Evolutionary conservation across 2,797 vertebrate genomes (phyloP).

Genomic region (Ctenochaetus hawaiiensis): DNA sequence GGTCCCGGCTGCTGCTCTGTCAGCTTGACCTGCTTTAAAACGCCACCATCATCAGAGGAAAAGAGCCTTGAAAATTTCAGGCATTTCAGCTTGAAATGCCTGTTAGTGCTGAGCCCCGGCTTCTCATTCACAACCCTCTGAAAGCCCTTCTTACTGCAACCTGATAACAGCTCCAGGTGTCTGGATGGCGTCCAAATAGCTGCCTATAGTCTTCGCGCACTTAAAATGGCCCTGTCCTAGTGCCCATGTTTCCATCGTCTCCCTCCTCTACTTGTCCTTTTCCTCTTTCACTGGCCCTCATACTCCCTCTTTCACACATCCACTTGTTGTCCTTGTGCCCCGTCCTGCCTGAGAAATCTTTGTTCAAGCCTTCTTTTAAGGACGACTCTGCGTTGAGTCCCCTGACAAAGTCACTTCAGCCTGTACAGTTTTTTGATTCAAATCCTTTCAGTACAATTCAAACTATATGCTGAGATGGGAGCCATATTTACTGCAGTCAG

Average conservation of each 20-base stretch:
- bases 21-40: slow-evolving; percentile 81
- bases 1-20: slow-evolving; percentile 63
- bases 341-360: slow-evolving; percentile 32
- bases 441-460: slow-evolving; percentile 61
- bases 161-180: slow-evolving; percentile 79
- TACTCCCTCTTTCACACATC: slow-evolving; percentile 34
- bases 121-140: slow-evolving; percentile 73
- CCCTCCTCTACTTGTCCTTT: background rate
- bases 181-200: slow-evolving; percentile 74
- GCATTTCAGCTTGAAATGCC: slow-evolving; percentile 53
- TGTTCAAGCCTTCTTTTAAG: slow-evolving; percentile 53
- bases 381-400: slow-evolving; percentile 50
- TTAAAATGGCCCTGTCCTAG: slow-evolving; percentile 47
- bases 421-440: slow-evolving; percentile 54
- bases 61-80: slow-evolving; percentile 50
- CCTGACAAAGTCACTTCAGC: slow-evolving; percentile 57
- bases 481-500: slow-evolving; percentile 77
- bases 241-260: slow-evolving; percentile 23
- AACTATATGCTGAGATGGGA: slow-evolving; percentile 64
- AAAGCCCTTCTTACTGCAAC: slow-evolving; percentile 67
- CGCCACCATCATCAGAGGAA: slow-evolving; percentile 68
- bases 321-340: slow-evolving; percentile 16
- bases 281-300: slow-evolving; percentile 33
- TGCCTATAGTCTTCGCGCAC: slow-evolving; percentile 64
- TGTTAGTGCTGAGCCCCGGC: slow-evolving; percentile 76